A percentile compares a stretch with the other conserved stretches of the same genome.
Evolutionary conservation across 92 coral and sea anemone species (phyloP).

Genomic region (Heteractis magnifica): DNA sequence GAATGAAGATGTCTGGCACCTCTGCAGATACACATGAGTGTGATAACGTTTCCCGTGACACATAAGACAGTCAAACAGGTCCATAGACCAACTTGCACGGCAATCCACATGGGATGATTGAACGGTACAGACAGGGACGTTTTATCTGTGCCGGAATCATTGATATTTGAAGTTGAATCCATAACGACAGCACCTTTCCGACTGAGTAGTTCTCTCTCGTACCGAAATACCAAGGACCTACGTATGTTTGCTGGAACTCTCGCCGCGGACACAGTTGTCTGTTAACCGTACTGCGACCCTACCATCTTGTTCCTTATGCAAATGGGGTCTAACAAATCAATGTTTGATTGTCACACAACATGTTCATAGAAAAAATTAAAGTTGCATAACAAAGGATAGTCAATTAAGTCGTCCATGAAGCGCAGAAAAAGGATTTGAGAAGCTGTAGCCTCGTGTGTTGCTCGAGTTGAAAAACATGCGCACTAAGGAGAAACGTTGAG

Average conservation of each 20-base stretch:
- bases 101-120: slow-evolving; percentile 49
- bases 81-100: slow-evolving; percentile 64
- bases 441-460: not conserved
- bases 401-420: not conserved
- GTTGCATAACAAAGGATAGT: slow-evolving; percentile 14
- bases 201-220: not conserved
- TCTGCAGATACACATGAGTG: slow-evolving; percentile 49
- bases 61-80: slow-evolving; percentile 37
- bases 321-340: not conserved
- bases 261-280: not conserved
- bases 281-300: not conserved
- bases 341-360: slow-evolving; percentile 19
- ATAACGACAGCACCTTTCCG: not conserved
- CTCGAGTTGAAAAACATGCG: not conserved
- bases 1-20: slow-evolving; percentile 52
- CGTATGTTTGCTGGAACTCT: not conserved
- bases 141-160: not conserved
- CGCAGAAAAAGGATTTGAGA: not conserved
- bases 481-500: not conserved
- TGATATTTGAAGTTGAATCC: not conserved
- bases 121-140: not conserved
- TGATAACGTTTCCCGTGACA: slow-evolving; percentile 58
- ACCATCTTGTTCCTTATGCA: not conserved
- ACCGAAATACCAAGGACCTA: not conserved
- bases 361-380: not conserved